phyloP scores from a whole-genome alignment of 2,888 invertebrate genomes.

The Perizoma affinitatum region DNA sequence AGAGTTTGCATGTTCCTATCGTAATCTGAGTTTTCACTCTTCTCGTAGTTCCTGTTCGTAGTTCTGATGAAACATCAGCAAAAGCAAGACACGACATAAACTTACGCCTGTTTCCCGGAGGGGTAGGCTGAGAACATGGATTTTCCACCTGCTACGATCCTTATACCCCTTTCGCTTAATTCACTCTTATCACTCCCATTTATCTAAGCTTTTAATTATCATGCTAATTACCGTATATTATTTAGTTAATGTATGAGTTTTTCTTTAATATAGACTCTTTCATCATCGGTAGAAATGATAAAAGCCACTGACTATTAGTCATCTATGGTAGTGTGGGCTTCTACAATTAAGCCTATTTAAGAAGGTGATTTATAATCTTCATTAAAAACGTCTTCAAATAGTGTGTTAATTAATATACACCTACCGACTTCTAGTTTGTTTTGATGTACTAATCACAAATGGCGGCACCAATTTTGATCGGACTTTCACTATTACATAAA shows the following conservation, averaged over 20 bases:
- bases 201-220: neutral
- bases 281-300: neutral
- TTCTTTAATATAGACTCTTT: neutral
- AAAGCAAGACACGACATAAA: no score
- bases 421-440: slow-evolving; percentile 1
- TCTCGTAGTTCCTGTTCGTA: no score
- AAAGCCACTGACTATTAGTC: slow-evolving; percentile 2
- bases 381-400: neutral
- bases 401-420: neutral
- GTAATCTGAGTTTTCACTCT: no score
- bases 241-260: slow-evolving; percentile 18
- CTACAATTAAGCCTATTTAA: slow-evolving; percentile 1
- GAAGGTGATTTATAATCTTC: neutral
- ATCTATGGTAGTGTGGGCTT: slow-evolving; percentile 3
- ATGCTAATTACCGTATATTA: slow-evolving; percentile 12
- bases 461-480: neutral
- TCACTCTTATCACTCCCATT: neutral
- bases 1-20: no score
- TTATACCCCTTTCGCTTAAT: no score
- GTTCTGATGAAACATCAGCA: no score
- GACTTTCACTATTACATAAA: neutral
- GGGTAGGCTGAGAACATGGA: no score
- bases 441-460: slow-evolving; percentile 2
- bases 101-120: no score
- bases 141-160: no score